These are phyloP conservation scores for Drosophila percnosoma DNA, from an alignment of 2,888 invertebrate genomes.

Conservation along the genomic window DNA sequence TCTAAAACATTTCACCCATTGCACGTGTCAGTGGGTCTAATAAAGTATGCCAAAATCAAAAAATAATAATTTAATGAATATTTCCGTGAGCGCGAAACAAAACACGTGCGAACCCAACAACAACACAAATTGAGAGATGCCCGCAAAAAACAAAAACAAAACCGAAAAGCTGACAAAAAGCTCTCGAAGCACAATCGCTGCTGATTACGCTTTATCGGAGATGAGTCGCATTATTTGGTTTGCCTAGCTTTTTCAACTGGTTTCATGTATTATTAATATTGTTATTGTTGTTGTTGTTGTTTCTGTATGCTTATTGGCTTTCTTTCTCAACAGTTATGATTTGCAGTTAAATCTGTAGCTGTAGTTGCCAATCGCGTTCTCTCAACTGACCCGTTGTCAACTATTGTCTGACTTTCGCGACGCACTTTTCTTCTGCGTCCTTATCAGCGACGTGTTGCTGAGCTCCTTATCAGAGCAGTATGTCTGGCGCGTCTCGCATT, in stretches of 20 bases:
- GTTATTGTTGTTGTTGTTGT: neutral
- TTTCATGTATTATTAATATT: conserved; percentile 21
- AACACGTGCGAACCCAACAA: conserved; percentile 51
- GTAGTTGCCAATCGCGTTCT: conserved; percentile 8
- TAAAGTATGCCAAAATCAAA: conserved; percentile 17
- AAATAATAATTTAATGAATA: conserved; percentile 26
- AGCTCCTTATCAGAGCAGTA: conserved; percentile 31
- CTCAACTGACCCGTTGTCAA: conserved; percentile 28
- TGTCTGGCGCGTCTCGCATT: conserved; percentile 16
- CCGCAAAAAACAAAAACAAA: conserved; percentile 1
- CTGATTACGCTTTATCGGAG: conserved; percentile 21
- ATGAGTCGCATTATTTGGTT: conserved; percentile 28
- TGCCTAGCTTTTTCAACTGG: conserved; percentile 33
- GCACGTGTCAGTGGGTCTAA: conserved; percentile 24
- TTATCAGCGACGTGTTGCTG: conserved; percentile 29
- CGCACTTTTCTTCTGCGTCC: conserved; percentile 41
- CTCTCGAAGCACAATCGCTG: conserved; percentile 45
- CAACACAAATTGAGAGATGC: conserved; percentile 16
- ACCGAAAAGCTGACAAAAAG: conserved; percentile 41
- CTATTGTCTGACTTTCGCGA: conserved; percentile 26
- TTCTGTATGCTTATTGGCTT: conserved; percentile 4
- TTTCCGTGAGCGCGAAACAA: conserved; percentile 29
- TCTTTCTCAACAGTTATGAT: neutral
- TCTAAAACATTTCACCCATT: neutral
- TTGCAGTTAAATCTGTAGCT: neutral